Evolutionary conservation across 92 coral and sea anemone species (phyloP).

Genomic region (Metridium senile): DNA sequence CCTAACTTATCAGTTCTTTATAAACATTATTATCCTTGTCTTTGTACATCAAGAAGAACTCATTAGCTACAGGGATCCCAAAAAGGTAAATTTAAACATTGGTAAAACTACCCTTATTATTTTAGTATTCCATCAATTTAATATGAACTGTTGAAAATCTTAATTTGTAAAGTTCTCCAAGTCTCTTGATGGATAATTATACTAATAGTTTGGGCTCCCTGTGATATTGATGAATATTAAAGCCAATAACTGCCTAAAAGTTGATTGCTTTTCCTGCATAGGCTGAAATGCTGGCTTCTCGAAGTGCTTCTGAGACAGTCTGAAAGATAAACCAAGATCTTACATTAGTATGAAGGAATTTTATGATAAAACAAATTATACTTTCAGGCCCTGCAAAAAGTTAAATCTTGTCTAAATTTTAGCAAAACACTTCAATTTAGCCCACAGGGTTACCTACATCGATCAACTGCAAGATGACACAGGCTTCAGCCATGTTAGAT

Average conservation of each 20-base stretch:
- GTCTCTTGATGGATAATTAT: background rate
- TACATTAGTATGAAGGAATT: background rate
- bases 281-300: slow-evolving; percentile 96
- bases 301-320: slow-evolving; percentile 97
- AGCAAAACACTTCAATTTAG: too few relatives aligned
- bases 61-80: background rate
- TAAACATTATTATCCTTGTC: background rate
- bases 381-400: too few relatives aligned
- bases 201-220: background rate
- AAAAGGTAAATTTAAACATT: too few relatives aligned
- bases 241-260: slow-evolving; percentile 36
- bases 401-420: too few relatives aligned
- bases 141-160: background rate
- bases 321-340: slow-evolving; percentile 33
- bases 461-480: too few relatives aligned
- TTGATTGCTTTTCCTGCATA: slow-evolving; percentile 98
- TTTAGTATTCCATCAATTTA: background rate
- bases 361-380: background rate
- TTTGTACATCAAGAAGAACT: background rate
- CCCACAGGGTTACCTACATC: too few relatives aligned
- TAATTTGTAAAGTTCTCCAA: background rate
- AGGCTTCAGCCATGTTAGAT: too few relatives aligned
- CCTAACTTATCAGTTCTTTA: background rate
- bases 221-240: background rate
- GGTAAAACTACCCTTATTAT: too few relatives aligned